Percentiles rank a stretch among this genome's conserved stretches.
phyloP scores from a whole-genome alignment of 1,140 invertebrate species.

The Leguminivora glycinivorella region DNA sequence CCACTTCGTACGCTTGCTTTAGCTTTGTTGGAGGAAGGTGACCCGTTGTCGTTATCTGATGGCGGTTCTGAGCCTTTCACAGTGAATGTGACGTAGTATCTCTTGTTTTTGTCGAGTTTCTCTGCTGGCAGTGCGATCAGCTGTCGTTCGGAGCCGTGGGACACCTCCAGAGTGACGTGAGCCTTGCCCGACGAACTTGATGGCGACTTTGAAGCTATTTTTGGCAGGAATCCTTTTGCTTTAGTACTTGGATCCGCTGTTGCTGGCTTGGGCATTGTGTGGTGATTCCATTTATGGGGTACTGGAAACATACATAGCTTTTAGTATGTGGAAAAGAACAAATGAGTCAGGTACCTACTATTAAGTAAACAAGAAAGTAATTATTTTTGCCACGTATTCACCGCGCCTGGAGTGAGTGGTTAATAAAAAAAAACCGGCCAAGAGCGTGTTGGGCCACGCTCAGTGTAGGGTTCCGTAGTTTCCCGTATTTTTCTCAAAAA shows the following conservation, averaged over 20 bases:
- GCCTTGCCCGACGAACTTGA: conserved; percentile 59
- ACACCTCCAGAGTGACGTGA: conserved; percentile 86
- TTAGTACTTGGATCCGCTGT: conserved; percentile 59
- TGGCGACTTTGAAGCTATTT: conserved; percentile 79
- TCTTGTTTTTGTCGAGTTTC: conserved; percentile 90
- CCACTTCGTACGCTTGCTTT: conserved; percentile 51
- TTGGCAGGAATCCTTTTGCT: conserved; percentile 80
- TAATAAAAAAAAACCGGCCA: no score
- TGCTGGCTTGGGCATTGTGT: conserved; percentile 85
- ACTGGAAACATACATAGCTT: conserved; percentile 76
- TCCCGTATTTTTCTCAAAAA: no score
- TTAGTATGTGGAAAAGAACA: conserved; percentile 23
- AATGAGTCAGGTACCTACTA: background rate
- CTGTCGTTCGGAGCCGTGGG: conserved; percentile 89
- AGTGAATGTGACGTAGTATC: conserved; percentile 94
- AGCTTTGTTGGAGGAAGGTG: conserved; percentile 44
- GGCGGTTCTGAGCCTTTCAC: conserved; percentile 84
- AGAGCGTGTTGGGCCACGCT: no score
- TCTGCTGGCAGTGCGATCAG: conserved; percentile 91
- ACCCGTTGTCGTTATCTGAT: conserved; percentile 70
- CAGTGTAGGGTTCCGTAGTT: no score
- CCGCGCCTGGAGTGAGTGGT: background rate
- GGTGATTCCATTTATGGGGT: conserved; percentile 84
- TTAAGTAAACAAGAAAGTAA: background rate
- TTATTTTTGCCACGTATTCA: background rate